Conservation (phyloP, 2,113 vertebrate genomes). For the Procavia capensis region DNA sequence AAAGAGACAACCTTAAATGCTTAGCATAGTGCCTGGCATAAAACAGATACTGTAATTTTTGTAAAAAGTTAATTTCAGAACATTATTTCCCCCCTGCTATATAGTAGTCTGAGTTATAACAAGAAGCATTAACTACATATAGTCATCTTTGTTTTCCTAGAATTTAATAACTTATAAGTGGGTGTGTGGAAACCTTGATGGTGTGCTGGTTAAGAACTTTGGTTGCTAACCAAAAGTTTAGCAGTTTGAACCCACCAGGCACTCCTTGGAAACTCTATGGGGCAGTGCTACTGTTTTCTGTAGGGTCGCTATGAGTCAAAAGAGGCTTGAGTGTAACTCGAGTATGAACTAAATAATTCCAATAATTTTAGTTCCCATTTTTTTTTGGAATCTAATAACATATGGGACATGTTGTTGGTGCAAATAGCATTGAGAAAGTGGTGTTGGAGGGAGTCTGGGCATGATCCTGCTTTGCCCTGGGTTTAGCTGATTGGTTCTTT, state of each 20-base stretch:
- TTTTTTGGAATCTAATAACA: not conserved
- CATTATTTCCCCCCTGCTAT: not conserved
- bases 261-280: too few species aligned
- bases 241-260: too few species aligned
- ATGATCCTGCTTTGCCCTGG: not conserved
- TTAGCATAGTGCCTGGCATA: not conserved
- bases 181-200: not conserved
- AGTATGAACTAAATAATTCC: not conserved
- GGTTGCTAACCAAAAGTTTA: not conserved
- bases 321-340: too few species aligned
- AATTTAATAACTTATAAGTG: too few species aligned
- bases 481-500: not conserved
- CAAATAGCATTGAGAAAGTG: not conserved
- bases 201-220: not conserved
- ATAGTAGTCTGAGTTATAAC: not conserved
- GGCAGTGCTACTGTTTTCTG: too few species aligned
- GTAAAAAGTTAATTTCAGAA: not conserved
- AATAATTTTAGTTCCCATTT: not conserved
- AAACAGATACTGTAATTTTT: not conserved
- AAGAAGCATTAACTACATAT: not conserved
- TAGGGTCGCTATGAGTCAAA: too few species aligned
- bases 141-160: not conserved
- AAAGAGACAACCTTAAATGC: not conserved
- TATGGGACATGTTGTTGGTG: not conserved
- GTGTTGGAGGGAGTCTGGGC: rapidly evolving